Base-by-base conservation (phyloP, 2,888 invertebrate species). In the Spilosoma lubricipeda region DNA sequence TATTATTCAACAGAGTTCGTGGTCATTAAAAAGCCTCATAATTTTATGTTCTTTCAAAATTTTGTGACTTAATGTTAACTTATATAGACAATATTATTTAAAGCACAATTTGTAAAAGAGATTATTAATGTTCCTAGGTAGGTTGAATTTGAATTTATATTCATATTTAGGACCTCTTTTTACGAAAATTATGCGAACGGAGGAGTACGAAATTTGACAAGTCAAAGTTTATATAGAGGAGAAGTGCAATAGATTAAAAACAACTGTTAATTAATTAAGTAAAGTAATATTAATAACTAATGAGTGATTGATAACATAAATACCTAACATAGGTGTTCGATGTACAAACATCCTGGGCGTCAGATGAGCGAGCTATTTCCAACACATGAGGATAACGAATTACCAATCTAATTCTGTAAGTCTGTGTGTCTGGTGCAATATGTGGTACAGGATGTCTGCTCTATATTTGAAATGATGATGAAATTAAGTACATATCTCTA, bases 401-500 rank as follows among this genome's bases (percentile, higher is more conserved):
- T 39, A 64, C 42, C 9, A 30, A 15, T 71, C 67, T 72, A 72
- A 72, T 42, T 72, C 33, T 67, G 67, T 59, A 56, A n/a, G 42
- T 72, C 72, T 71, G 71, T 52, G 27, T 48, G 65, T 71, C 71
- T 72, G 56, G 30, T 30, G 59, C 52, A 67, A 72, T 67, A 63
- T 70, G 33, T 42, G 48, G 64, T 68, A 68, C 68, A 64, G 42
- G 59, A 72, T n/a, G 72, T 64, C 48, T 67, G 67, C 27, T 71
- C 71, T 71, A 71, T 67, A 75, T 75, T 75, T 72, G 70, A 70
- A 67, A 45, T 23, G 27, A 72, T 75, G 67, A 72, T 70, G 70
- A 75, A 75, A 75, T 75, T 59, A 64, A 70, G 39, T 52, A 9
- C 39, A 36, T 13, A 13, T 70, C 39, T 63, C n/a, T n/a, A n/a